Conservation (phyloP, 1,140 invertebrate genomes). For the Achroia grisella region DNA sequence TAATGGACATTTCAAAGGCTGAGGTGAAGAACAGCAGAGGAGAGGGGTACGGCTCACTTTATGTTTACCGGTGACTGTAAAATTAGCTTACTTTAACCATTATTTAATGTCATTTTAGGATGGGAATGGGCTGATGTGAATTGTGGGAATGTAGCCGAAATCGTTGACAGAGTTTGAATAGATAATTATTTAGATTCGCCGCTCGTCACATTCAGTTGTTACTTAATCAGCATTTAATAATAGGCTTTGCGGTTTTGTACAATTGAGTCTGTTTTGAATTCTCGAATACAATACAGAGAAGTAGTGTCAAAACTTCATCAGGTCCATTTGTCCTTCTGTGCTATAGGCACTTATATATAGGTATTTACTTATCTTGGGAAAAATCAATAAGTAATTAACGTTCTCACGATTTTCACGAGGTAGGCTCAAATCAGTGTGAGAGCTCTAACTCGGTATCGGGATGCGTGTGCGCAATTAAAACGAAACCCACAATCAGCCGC, state of each 20-base stretch:
- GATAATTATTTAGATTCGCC: conserved; percentile 28
- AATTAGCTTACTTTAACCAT: conserved; percentile 48
- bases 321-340: too few species aligned
- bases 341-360: too few species aligned
- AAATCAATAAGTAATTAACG: conserved; percentile 53
- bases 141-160: conserved; percentile 30
- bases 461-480: conserved; percentile 71
- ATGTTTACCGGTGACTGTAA: conserved; percentile 26
- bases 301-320: too few species aligned
- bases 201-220: conserved; percentile 20
- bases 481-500: conserved; percentile 68
- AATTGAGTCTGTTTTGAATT: too few species aligned
- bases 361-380: conserved; percentile 10
- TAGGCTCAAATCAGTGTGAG: conserved; percentile 35
- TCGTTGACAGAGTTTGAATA: conserved; percentile 32
- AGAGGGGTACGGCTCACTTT: conserved; percentile 15
- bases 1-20: conserved; percentile 24
- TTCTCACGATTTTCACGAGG: conserved; percentile 54
- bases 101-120: conserved; percentile 43
- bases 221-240: conserved; percentile 12
- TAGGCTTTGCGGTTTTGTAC: background rate
- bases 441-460: conserved; percentile 48
- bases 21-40: conserved; percentile 3
- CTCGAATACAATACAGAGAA: too few species aligned
- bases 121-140: conserved; percentile 32